Percentiles rank a stretch among this genome's conserved stretches.
phyloP scores from a whole-genome alignment of 2,797 vertebrate species.

The Australoheros facetus region DNA sequence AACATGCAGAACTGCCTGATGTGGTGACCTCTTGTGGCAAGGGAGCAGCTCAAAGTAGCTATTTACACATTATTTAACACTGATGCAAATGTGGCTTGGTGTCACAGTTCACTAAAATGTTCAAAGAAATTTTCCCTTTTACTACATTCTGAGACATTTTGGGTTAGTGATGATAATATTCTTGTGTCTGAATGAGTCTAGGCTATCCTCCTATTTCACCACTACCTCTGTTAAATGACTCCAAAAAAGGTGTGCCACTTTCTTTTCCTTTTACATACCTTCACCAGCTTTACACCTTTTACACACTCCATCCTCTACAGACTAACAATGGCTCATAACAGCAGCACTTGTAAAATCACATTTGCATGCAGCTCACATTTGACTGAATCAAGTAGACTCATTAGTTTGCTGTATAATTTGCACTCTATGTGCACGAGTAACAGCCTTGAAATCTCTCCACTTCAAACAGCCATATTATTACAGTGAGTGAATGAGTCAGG shows the following conservation, averaged over 20 bases:
- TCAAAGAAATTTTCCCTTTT: not conserved
- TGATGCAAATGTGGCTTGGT: not conserved
- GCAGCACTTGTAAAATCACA: conserved; percentile 5
- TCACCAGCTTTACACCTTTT: not conserved
- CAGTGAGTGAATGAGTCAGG: conserved; percentile 59
- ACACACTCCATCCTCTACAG: not conserved
- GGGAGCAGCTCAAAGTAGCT: no score
- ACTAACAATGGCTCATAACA: conserved; percentile 16
- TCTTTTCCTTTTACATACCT: not conserved
- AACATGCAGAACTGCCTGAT: no score
- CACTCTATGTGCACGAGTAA: conserved; percentile 48
- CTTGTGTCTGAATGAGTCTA: not conserved
- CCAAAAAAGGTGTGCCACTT: fast-evolving
- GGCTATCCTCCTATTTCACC: not conserved
- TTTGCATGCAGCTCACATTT: conserved; percentile 26
- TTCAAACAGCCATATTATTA: conserved; percentile 48
- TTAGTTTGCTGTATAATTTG: conserved; percentile 46
- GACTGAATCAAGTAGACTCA: conserved; percentile 54
- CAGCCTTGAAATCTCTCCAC: conserved; percentile 13
- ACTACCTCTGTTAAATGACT: not conserved
- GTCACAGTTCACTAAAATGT: not conserved
- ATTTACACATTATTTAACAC: not conserved
- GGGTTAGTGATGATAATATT: no score
- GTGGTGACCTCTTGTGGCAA: not conserved
- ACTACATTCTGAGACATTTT: no score